phyloP scores from a whole-genome alignment of 2,888 invertebrate species.

The Mythimna loreyi region DNA sequence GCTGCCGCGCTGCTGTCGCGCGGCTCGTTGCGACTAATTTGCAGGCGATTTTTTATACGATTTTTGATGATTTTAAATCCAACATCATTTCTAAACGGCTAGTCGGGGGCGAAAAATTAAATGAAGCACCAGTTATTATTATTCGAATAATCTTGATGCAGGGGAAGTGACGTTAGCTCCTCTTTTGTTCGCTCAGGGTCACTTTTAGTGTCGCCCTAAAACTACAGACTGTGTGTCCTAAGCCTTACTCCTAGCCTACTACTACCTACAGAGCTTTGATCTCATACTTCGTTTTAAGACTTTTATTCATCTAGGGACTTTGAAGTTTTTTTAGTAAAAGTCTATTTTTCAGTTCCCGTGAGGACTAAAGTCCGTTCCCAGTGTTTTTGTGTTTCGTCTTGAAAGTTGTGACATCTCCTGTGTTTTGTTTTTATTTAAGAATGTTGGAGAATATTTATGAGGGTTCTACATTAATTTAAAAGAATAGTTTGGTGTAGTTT shows the following conservation, averaged over 20 bases:
- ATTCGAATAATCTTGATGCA: no score
- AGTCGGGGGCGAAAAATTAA: no score
- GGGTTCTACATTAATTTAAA: neutral
- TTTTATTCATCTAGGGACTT: slow-evolving; percentile 46
- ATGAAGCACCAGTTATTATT: no score
- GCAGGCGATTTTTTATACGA: no score
- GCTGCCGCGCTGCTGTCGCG: no score
- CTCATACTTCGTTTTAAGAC: slow-evolving; percentile 38
- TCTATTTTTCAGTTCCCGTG: slow-evolving; percentile 43
- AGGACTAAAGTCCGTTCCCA: slow-evolving; percentile 12
- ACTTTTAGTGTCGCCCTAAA: no score
- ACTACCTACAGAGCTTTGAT: slow-evolving; percentile 41
- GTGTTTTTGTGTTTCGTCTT: slow-evolving; percentile 19
- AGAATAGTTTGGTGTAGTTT: neutral
- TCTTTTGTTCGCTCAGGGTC: no score
- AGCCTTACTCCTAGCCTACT: slow-evolving; percentile 32
- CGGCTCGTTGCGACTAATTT: no score
- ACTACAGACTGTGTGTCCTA: slow-evolving; percentile 39
- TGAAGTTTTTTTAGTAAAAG: slow-evolving; percentile 45
- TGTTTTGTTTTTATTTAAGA: neutral
- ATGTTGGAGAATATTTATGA: neutral
- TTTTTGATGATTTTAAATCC: no score
- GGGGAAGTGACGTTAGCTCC: no score
- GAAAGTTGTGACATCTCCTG: slow-evolving; percentile 22
- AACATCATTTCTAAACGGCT: no score